phyloP scores from a whole-genome alignment of 1,140 invertebrate genomes.

The Adelges cooleyi region DNA sequence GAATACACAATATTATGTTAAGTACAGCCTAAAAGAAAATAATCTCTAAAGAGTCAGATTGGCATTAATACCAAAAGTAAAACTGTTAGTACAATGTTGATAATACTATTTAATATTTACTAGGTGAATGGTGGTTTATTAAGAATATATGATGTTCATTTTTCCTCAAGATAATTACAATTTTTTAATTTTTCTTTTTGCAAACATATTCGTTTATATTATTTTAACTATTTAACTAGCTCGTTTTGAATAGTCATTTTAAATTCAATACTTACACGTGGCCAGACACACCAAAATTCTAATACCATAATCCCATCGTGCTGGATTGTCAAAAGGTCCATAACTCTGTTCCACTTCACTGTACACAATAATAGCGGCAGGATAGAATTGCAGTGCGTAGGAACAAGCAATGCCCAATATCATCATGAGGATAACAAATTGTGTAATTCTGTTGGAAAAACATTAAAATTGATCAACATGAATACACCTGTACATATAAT shows the following conservation, averaged over 20 bases:
- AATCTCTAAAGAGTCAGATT: too few relatives aligned
- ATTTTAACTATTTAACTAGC: neutral
- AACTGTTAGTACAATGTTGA: too few relatives aligned
- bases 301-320: neutral
- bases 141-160: neutral
- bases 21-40: too few relatives aligned
- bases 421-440: slow-evolving; percentile 79
- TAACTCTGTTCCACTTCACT: neutral
- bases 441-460: slow-evolving; percentile 46
- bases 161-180: neutral
- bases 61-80: too few relatives aligned
- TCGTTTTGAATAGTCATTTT: neutral
- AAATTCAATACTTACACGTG: slow-evolving; percentile 30
- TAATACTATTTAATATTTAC: neutral
- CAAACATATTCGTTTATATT: neutral
- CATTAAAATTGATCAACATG: neutral
- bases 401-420: slow-evolving; percentile 83
- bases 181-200: neutral
- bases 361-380: slow-evolving; percentile 67
- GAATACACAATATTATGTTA: too few relatives aligned
- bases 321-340: slow-evolving; percentile 15
- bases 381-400: slow-evolving; percentile 90
- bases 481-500: neutral
- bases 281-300: slow-evolving; percentile 4
- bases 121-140: neutral